phyloP scores from a whole-genome alignment of 1,140 invertebrate genomes.

The Drosophila ambigua region DNA sequence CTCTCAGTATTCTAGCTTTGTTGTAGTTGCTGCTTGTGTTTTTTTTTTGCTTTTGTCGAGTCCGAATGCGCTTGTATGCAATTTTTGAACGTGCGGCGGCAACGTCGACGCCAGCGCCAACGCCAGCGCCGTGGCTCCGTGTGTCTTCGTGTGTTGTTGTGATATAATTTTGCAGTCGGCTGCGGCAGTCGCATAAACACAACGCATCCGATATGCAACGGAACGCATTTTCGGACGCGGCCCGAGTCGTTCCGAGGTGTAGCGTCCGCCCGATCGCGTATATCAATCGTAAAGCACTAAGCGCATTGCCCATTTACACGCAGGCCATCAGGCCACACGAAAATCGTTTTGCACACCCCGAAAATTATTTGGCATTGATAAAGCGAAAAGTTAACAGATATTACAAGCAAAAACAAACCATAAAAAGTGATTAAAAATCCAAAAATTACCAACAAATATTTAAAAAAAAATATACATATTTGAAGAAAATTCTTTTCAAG shows the following conservation, averaged over 20 bases:
- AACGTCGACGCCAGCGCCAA: constrained; percentile 43
- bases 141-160: constrained; percentile 82
- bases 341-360: neutral
- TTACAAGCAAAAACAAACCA: constrained; percentile 4
- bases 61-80: constrained; percentile 75
- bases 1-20: constrained; percentile 73
- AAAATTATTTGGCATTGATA: constrained; percentile 29
- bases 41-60: constrained; percentile 40
- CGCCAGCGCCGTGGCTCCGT: constrained; percentile 47
- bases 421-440: neutral
- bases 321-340: constrained; percentile 37
- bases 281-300: constrained; percentile 82
- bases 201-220: constrained; percentile 84
- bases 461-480: neutral
- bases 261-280: constrained; percentile 84
- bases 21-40: constrained; percentile 3
- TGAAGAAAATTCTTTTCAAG: neutral
- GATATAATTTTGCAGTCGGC: constrained; percentile 83
- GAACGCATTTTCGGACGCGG: constrained; percentile 84
- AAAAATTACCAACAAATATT: neutral
- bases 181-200: constrained; percentile 84
- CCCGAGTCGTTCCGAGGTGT: constrained; percentile 84
- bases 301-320: constrained; percentile 71
- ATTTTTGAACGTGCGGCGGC: constrained; percentile 51
- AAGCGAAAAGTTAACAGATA: constrained; percentile 21